phyloP scores from a whole-genome alignment of 2,797 vertebrate genomes.

The Columba guinea region DNA sequence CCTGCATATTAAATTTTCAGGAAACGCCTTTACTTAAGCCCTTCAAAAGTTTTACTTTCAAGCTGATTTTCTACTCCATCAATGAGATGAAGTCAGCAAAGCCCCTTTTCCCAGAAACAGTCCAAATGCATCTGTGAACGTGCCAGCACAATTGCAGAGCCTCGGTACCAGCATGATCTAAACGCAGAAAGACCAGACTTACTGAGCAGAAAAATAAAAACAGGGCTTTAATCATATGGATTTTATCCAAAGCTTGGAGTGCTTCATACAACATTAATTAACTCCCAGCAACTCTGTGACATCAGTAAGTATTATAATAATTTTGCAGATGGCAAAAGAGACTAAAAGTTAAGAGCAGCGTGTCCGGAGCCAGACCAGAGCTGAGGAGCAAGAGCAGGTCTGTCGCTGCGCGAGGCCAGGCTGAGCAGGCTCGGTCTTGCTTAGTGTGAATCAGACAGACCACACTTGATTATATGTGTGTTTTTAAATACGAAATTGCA shows the following conservation, averaged over 20 bases:
- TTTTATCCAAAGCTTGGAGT: neutral
- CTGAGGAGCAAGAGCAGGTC: neutral
- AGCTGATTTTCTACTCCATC: neutral
- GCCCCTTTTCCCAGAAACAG: neutral
- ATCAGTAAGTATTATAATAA: neutral
- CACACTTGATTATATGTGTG: neutral
- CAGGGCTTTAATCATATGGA: neutral
- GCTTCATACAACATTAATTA: constrained; percentile 23
- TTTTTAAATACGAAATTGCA: neutral
- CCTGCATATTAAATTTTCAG: neutral
- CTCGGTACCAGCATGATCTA: neutral
- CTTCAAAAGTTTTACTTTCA: neutral
- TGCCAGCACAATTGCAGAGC: neutral
- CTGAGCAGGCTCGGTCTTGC: neutral
- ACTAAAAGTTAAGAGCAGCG: neutral
- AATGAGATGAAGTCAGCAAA: neutral
- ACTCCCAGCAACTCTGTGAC: neutral
- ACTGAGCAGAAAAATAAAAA: neutral
- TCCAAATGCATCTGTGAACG: neutral
- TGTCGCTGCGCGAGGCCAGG: rapidly evolving
- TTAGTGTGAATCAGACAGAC: neutral
- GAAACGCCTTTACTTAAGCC: neutral
- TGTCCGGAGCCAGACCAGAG: neutral
- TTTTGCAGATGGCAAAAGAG: neutral
- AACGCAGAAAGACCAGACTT: neutral